These are phyloP conservation scores for Iphiclides podalirius DNA, from an alignment of 2,888 invertebrate genomes.

Conservation along the genomic window DNA sequence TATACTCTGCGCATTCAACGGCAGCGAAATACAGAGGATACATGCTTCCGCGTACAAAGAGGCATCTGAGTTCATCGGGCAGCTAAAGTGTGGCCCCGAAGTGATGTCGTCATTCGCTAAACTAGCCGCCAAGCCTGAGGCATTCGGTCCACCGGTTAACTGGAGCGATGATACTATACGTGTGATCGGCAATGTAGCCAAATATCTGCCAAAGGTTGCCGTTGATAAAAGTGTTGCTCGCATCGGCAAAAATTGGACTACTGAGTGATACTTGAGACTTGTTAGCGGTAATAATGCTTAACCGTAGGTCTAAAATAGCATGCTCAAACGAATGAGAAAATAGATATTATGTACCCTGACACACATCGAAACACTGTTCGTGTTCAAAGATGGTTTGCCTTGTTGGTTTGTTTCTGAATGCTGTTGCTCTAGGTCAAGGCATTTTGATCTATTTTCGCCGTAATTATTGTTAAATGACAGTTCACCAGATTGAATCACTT, in stretches of 20 bases:
- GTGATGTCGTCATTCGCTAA: constrained; percentile 65
- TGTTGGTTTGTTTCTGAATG: too few species aligned
- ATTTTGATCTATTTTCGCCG: neutral
- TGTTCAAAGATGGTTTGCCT: too few species aligned
- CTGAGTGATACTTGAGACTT: too few species aligned
- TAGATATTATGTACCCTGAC: too few species aligned
- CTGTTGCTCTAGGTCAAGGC: too few species aligned
- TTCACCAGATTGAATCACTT: too few species aligned
- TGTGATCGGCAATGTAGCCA: constrained; percentile 60
- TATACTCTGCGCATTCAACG: constrained; percentile 79
- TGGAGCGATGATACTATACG: constrained; percentile 61
- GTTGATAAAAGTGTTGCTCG: constrained; percentile 3
- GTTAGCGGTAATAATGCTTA: too few species aligned
- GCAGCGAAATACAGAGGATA: constrained; percentile 71
- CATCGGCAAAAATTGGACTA: too few species aligned
- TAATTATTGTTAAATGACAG: too few species aligned
- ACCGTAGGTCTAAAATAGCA: too few species aligned
- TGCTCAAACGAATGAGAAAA: too few species aligned
- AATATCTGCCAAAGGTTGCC: constrained; percentile 41
- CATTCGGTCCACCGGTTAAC: constrained; percentile 60
- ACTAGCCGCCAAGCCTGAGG: constrained; percentile 58
- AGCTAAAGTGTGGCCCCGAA: constrained; percentile 65
- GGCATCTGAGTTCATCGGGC: constrained; percentile 65
- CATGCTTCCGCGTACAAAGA: constrained; percentile 76
- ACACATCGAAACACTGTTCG: too few species aligned